These are phyloP conservation scores for Stegodyphus dumicola DNA, from an alignment of 1,140 invertebrate genomes.

Conservation along the genomic window DNA sequence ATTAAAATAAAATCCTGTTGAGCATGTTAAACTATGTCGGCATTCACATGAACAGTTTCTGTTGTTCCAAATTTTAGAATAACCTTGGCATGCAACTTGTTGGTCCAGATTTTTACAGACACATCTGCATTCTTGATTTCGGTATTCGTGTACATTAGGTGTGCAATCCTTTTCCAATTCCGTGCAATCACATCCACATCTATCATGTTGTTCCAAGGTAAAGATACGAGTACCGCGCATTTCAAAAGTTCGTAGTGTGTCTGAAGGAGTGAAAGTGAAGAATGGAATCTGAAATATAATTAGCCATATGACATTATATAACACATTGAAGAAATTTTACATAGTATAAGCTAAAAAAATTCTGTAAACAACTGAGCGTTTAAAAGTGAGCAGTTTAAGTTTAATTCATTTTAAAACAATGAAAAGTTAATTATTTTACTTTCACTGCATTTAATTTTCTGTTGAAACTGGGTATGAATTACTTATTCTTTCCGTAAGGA, in stretches of 20 bases:
- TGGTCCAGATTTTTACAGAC: constrained; percentile 21
- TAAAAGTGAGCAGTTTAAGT: too few species aligned
- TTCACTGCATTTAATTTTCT: too few species aligned
- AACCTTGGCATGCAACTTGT: constrained; percentile 7
- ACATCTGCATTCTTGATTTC: constrained; percentile 27
- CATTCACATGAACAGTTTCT: constrained; percentile 30
- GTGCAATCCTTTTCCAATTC: background rate
- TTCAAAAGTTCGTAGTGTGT: constrained; percentile 16
- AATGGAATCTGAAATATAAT: too few species aligned
- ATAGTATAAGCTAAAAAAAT: too few species aligned
- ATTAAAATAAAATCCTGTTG: constrained; percentile 28
- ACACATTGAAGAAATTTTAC: too few species aligned
- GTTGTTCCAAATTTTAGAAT: constrained; percentile 26
- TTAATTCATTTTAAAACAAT: too few species aligned
- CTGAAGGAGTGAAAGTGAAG: background rate
- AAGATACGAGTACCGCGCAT: background rate
- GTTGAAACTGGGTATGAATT: too few species aligned
- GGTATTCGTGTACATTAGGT: constrained; percentile 8
- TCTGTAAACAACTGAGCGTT: too few species aligned
- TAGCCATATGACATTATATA: too few species aligned
- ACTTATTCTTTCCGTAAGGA: too few species aligned
- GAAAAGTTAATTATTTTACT: too few species aligned
- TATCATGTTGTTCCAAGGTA: constrained; percentile 46
- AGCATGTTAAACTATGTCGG: constrained; percentile 20
- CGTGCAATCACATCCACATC: constrained; percentile 32